These are phyloP conservation scores for Mus spretus DNA, from an alignment of 2,797 vertebrate species.

Conservation along the genomic window DNA sequence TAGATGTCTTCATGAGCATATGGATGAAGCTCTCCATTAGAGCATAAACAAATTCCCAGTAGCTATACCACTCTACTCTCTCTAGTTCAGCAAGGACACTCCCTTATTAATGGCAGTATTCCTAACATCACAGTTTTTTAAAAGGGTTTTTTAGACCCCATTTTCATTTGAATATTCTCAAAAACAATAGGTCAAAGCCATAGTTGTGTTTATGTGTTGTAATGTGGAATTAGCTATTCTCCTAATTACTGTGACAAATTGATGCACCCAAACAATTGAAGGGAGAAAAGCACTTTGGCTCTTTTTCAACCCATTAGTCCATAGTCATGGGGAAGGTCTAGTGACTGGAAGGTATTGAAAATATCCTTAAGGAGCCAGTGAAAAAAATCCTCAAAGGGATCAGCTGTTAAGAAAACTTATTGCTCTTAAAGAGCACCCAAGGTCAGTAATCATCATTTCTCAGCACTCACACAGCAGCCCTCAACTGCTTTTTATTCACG, in stretches of 20 bases:
- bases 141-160: background rate
- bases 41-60: no score
- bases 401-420: no score
- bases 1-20: background rate
- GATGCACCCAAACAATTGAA: background rate
- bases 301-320: background rate
- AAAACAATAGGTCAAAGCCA: background rate
- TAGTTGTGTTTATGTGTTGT: background rate
- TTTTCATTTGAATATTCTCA: background rate
- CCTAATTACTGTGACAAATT: background rate
- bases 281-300: background rate
- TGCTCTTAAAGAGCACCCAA: background rate
- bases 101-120: background rate
- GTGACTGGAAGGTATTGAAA: background rate
- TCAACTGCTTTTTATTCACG: background rate
- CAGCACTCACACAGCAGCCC: no score
- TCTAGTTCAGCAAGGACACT: background rate
- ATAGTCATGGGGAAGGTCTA: background rate
- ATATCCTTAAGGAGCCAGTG: background rate
- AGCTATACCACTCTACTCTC: rapidly evolving
- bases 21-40: no score
- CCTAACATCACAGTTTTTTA: background rate
- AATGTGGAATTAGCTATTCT: background rate
- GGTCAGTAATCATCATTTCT: no score
- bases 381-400: no score